Percentiles rank a stretch among this genome's conserved stretches.
Evolutionary conservation across 1,140 invertebrate species (phyloP).

Genomic region (Lepidurus arcticus): DNA sequence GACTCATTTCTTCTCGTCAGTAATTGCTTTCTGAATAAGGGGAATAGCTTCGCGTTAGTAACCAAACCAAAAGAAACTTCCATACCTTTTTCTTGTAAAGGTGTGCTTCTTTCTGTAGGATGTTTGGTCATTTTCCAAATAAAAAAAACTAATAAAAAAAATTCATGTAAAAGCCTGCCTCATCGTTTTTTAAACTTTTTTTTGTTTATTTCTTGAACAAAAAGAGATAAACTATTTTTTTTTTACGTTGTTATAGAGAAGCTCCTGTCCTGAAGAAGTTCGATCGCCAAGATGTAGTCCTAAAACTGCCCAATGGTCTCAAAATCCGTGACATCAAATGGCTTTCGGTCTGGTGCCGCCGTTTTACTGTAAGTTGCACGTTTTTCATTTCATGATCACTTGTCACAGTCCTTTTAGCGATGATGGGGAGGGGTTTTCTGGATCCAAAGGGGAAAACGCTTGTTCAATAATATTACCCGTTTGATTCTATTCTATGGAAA

Average conservation of each 20-base stretch:
- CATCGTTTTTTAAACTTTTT: neutral
- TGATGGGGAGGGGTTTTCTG: neutral
- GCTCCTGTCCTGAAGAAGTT: conserved; percentile 66
- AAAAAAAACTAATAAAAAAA: too few relatives aligned
- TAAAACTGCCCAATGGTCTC: conserved; percentile 72
- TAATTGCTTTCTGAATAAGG: conserved; percentile 6
- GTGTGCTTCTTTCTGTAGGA: neutral
- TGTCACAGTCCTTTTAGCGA: neutral
- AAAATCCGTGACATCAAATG: conserved; percentile 78
- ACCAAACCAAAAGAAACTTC: neutral
- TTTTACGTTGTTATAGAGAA: conserved; percentile 57
- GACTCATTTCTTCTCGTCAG: neutral
- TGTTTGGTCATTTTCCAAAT: too few relatives aligned
- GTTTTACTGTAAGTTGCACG: conserved; percentile 71
- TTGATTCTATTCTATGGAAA: neutral
- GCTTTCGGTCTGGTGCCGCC: conserved; percentile 81
- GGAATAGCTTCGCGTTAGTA: neutral
- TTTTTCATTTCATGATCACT: conserved; percentile 30
- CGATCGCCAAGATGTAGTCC: conserved; percentile 70
- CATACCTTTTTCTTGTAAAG: neutral
- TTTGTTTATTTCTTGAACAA: neutral
- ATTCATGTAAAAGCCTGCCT: too few relatives aligned
- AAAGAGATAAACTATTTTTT: neutral
- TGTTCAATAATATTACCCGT: neutral
- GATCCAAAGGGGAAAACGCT: neutral